A percentile compares a stretch with the other conserved stretches of the same genome.
Evolutionary conservation across 2,888 invertebrate genomes (phyloP).

Genomic region (Aleiodes testaceus): DNA sequence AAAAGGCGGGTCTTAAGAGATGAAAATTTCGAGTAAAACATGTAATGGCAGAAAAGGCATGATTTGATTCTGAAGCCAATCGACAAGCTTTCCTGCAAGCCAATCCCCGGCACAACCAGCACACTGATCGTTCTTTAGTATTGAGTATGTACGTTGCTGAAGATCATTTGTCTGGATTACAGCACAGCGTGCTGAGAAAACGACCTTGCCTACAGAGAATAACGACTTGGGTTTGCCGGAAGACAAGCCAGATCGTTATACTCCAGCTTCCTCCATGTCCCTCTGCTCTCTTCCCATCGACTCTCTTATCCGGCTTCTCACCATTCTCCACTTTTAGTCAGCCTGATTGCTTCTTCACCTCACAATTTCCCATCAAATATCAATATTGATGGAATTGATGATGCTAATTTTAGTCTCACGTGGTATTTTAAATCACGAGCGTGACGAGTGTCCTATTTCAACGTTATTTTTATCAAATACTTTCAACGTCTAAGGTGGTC

Average conservation of each 20-base stretch:
- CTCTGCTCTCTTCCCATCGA: background rate
- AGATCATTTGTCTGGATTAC: conserved; percentile 66
- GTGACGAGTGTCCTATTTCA: conserved; percentile 41
- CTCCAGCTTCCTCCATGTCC: background rate
- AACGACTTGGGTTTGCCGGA: conserved; percentile 21
- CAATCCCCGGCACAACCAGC: too few relatives aligned
- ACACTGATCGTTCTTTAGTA: too few relatives aligned
- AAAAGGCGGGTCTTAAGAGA: background rate
- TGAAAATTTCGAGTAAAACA: conserved; percentile 31
- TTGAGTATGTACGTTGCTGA: conserved; percentile 41
- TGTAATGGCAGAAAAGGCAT: background rate
- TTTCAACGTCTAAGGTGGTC: conserved; percentile 53
- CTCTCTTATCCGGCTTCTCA: too few relatives aligned
- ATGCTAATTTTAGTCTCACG: background rate
- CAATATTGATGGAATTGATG: too few relatives aligned
- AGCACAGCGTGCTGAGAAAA: conserved; percentile 48
- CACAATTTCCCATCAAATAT: too few relatives aligned
- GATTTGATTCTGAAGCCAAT: conserved; percentile 33
- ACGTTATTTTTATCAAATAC: conserved; percentile 26
- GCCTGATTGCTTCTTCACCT: background rate
- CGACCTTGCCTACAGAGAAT: conserved; percentile 36
- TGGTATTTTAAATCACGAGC: conserved; percentile 22
- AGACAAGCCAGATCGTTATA: conserved; percentile 22
- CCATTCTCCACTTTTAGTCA: too few relatives aligned
- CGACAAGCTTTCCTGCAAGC: background rate